Evolutionary conservation across 1,140 invertebrate genomes (phyloP), one percentile per base, ranked within the genome.

Genomic region (Zelostemma sp.): DNA sequence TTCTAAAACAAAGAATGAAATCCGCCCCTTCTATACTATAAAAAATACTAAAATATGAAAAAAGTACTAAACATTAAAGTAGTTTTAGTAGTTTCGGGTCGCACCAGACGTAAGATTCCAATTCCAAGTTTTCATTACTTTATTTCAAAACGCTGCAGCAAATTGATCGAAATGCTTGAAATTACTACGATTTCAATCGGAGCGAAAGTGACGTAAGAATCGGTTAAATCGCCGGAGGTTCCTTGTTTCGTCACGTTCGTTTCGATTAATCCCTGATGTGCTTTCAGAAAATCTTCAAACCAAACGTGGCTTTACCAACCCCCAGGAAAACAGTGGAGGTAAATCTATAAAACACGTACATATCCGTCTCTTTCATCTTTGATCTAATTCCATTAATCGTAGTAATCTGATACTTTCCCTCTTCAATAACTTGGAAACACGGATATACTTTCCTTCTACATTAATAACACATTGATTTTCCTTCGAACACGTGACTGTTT

Each of bases 241-340:
- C 6, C n/a, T 35, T 35, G 19, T 14, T 21, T 3, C 12, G 9
- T 28, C 25, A 18, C 6, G 1, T 14, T 50, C 47, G 11, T 9
- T 35, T n/a, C 25, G 25, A 35, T 35, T 51, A 16, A 9, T 15
- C 4, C 15, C 38, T 17, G 41, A 45, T 55, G 21, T 73, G 33
- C 14, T 77, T 79, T 68, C 76, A 83, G 80, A 79, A 81, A 75
- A 81, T 73, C 64, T 49, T 50, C 31, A 69, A 64, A 38, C 17
- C 18, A 54, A 79, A 78, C 72, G 47, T 48, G 60, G 68, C 69
- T 55, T 73, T 54, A 50, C 49, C 60, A 41, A 72, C 58, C 31
- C 50, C 73, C 16, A 76, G 68, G 66, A 57, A 66, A 9, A 53
- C 60, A 51, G 40, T 63, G 21, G 73, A 79, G 73, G 77, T 81